Conservation (phyloP, 1,140 invertebrate species). For the Trichonephila inaurata region DNA sequence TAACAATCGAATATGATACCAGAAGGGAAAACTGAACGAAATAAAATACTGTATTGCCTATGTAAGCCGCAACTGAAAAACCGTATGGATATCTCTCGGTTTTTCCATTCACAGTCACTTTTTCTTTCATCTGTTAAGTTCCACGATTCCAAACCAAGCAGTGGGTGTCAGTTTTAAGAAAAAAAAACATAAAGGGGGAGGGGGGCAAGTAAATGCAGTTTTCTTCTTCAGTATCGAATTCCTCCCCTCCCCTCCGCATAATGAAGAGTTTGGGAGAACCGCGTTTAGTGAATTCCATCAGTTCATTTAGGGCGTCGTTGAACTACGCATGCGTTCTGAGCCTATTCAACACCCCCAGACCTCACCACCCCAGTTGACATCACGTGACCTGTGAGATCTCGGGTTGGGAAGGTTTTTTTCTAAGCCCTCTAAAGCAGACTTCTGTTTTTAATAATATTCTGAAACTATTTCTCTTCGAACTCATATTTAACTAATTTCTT, state of each 20-base stretch:
- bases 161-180: not conserved
- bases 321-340: conserved; percentile 1
- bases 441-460: too few species aligned
- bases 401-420: too few species aligned
- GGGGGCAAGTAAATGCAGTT: not conserved
- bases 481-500: too few species aligned
- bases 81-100: too few species aligned
- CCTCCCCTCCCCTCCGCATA: not conserved
- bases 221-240: not conserved
- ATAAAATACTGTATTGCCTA: too few species aligned
- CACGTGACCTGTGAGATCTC: not conserved
- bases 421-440: too few species aligned
- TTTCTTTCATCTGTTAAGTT: too few species aligned
- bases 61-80: too few species aligned
- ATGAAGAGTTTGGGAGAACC: not conserved
- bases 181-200: not conserved
- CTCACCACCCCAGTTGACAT: not conserved
- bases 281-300: not conserved
- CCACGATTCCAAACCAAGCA: not conserved
- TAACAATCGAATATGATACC: too few species aligned
- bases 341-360: not conserved
- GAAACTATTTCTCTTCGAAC: too few species aligned
- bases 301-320: conserved; percentile 10
- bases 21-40: too few species aligned
- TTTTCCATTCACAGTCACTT: too few species aligned